A percentile compares a stretch with the other conserved stretches of the same genome.
phyloP scores from a whole-genome alignment of 2,888 invertebrate species.

The Mesorhabditis spiculigera region DNA sequence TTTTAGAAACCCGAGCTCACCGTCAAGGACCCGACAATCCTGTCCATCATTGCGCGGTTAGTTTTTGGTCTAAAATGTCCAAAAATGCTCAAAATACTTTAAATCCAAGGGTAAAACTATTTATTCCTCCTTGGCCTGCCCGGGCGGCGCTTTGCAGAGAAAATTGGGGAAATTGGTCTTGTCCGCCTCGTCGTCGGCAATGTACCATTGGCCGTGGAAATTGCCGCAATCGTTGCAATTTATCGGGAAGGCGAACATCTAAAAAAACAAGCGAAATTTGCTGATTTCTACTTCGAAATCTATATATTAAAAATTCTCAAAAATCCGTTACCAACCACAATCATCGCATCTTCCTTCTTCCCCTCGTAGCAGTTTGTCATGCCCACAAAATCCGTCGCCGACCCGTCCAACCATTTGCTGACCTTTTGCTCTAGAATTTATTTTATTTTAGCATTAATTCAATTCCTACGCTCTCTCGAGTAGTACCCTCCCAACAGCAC shows the following conservation, averaged over 20 bases:
- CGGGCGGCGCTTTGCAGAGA: background rate
- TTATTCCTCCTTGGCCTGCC: background rate
- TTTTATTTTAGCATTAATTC: background rate
- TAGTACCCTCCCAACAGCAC: background rate
- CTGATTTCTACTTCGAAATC: background rate
- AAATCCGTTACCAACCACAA: background rate
- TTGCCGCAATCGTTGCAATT: constrained; percentile 4
- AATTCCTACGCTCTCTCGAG: background rate
- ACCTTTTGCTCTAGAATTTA: background rate
- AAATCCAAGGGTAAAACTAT: background rate
- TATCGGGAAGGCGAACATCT: background rate
- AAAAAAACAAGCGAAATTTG: background rate
- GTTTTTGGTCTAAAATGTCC: too few relatives aligned
- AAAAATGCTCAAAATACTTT: background rate
- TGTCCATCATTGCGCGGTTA: background rate
- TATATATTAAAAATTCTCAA: background rate
- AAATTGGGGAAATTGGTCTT: background rate
- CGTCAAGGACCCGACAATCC: background rate
- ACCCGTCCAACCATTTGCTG: background rate
- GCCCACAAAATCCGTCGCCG: background rate
- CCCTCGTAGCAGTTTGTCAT: background rate
- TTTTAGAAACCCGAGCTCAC: background rate
- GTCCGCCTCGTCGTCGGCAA: background rate
- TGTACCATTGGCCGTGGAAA: background rate
- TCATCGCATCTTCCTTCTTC: background rate